phyloP scores from a whole-genome alignment of 2,888 invertebrate species.

The Acronicta alni region DNA sequence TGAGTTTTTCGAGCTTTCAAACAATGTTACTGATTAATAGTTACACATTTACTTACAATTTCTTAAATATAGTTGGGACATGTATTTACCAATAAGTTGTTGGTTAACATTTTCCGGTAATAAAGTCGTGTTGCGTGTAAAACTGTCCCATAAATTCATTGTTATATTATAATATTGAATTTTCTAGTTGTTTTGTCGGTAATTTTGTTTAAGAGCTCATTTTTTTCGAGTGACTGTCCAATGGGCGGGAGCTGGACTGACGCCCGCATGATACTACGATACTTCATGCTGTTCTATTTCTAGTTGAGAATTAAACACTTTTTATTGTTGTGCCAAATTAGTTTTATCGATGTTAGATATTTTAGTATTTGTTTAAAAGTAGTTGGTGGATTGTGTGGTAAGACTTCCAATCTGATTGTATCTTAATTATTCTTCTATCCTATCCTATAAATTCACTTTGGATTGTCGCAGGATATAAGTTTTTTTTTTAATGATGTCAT shows the following conservation, averaged over 20 bases:
- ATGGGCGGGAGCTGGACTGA: constrained; percentile 73
- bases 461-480: too few relatives aligned
- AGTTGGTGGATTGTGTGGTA: constrained; percentile 38
- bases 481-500: too few relatives aligned
- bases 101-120: constrained; percentile 28
- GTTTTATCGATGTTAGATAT: constrained; percentile 39
- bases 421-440: constrained; percentile 6
- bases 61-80: constrained; percentile 14
- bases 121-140: constrained; percentile 23
- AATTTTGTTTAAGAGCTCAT: constrained; percentile 70
- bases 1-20: constrained; percentile 71
- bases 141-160: constrained; percentile 29
- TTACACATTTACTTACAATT: constrained; percentile 8
- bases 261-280: constrained; percentile 72
- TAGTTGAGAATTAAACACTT: constrained; percentile 17
- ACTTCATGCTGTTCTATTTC: constrained; percentile 49
- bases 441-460: constrained; percentile 9
- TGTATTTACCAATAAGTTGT: constrained; percentile 24
- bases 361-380: constrained; percentile 15
- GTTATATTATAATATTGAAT: constrained; percentile 31
- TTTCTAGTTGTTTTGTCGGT: constrained; percentile 53
- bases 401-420: background rate
- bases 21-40: constrained; percentile 60
- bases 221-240: constrained; percentile 70
- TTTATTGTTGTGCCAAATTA: constrained; percentile 35